Percentiles rank a stretch among this genome's conserved stretches.
phyloP scores from a whole-genome alignment of 1,140 invertebrate species.

The Rhysida immarginata region DNA sequence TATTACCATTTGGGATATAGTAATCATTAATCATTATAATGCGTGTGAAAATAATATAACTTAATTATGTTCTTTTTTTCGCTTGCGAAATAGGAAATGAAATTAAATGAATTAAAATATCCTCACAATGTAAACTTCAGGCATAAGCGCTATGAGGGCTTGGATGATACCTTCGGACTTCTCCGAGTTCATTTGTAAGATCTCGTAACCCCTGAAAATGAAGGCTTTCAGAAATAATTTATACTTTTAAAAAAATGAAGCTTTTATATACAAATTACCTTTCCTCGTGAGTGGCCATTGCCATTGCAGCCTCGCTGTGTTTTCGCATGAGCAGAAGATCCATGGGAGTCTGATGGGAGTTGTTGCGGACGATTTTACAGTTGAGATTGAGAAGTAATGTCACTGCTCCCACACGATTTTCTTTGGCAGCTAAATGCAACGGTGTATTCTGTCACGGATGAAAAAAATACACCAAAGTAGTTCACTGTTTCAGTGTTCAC shows the following conservation, averaged over 20 bases:
- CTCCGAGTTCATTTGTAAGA: constrained; percentile 3
- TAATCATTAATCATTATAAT: no score
- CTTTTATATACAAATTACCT: constrained; percentile 27
- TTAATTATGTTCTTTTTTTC: no score
- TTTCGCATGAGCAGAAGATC: constrained; percentile 75
- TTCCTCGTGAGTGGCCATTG: constrained; percentile 57
- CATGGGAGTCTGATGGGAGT: constrained; percentile 57
- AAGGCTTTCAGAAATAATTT: neutral
- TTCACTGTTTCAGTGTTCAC: no score
- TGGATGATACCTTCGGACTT: constrained; percentile 8
- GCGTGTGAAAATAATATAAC: no score
- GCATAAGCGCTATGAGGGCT: constrained; percentile 7
- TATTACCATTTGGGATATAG: no score
- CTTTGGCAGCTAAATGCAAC: constrained; percentile 64
- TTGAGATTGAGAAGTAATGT: constrained; percentile 54
- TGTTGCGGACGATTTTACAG: constrained; percentile 55
- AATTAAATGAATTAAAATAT: no score
- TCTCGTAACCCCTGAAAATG: constrained; percentile 7
- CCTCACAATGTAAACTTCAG: constrained; percentile 7
- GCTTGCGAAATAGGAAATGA: no score
- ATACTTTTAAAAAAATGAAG: neutral
- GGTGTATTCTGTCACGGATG: constrained; percentile 54
- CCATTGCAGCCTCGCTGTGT: constrained; percentile 59
- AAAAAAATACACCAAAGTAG: no score
- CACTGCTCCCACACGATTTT: constrained; percentile 60